Evolutionary conservation across 2,113 vertebrate species (phyloP), one percentile per base, ranked within the genome.

Genomic region (Paramisgurnus dabryanus): DNA sequence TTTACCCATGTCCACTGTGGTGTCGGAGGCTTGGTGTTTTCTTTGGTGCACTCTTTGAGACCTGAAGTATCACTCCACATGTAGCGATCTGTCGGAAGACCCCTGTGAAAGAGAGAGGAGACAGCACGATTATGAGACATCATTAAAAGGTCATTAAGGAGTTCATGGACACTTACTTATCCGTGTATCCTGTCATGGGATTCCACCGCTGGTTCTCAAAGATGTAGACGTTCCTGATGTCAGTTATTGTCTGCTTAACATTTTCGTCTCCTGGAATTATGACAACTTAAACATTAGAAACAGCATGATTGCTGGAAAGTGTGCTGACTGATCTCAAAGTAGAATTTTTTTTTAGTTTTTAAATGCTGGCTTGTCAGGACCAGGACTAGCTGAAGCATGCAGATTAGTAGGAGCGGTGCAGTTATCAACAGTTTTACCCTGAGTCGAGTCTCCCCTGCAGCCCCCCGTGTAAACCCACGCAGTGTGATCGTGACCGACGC

Each of bases 141-240:
- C 7, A 11, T 53, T n/a, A 61, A n/a, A 27, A 49, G 9, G n/a
- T 11, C 9, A 40, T 3, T 7, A 8, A 15, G 4, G 40, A 39
- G 12, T 12, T 39, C 45, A 49, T 1, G n/a, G 15, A 60, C 45
- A 81, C 83, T 39, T 84, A 97, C 97, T 96, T 97, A 93, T 95
- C 95, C 77, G 95, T 95, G 55, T 99, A 99, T 87, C 98, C 98
- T 0, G 96, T 95, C 89, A 99, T 91, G 0, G 97, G 97, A 82
- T 98, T 99, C 98, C 98, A 99, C 67, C 98, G 95, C 85, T 99
- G 98, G 86, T 99, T 99, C 91, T 99, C 98, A 0, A 96, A 99
- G 88, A 99, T 93, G 65, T 92, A 92, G 58, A 99, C 85, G 0
- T 90, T 94, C 87, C 95, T 95, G 78, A 95, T 89, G 4, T 99